Percentiles rank a stretch among this genome's conserved stretches.
Conservation (phyloP, 2,113 vertebrate genomes). For the Semicossyphus pulcher region DNA sequence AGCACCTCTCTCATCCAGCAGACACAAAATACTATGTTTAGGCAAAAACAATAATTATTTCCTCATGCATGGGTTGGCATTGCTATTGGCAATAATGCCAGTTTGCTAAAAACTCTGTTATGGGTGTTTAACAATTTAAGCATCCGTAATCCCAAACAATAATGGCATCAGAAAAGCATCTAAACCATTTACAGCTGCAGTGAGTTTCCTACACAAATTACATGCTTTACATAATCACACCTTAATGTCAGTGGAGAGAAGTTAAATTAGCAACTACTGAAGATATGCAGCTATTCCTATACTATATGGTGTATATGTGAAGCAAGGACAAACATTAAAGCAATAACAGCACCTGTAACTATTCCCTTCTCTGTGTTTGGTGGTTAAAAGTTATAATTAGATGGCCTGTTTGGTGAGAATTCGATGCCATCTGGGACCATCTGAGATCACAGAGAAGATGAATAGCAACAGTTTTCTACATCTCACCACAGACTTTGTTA, state of each 20-base stretch:
- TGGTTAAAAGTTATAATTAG: constrained; percentile 58
- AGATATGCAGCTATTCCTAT: background rate
- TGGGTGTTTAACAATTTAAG: constrained; percentile 19
- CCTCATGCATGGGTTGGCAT: background rate
- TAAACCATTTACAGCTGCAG: background rate
- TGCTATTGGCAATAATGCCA: background rate
- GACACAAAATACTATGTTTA: constrained; percentile 28
- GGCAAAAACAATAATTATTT: constrained; percentile 36
- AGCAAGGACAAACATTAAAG: constrained; percentile 19
- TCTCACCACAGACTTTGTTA: constrained; percentile 60
- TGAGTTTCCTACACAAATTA: background rate
- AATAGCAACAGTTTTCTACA: constrained; percentile 69
- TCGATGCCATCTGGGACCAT: constrained; percentile 64
- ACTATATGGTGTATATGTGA: no score
- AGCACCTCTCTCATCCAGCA: constrained; percentile 20
- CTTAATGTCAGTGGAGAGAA: background rate
- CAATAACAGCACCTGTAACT: constrained; percentile 30
- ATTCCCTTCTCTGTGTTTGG: constrained; percentile 34
- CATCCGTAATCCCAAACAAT: constrained; percentile 3
- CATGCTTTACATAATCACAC: constrained; percentile 7
- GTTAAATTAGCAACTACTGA: background rate
- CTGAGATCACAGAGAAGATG: constrained; percentile 72
- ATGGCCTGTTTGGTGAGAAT: constrained; percentile 53
- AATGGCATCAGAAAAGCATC: background rate
- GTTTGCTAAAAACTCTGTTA: constrained; percentile 12